These are phyloP conservation scores for Scalopus aquaticus DNA, from an alignment of 2,113 vertebrate genomes.

Conservation along the genomic window DNA sequence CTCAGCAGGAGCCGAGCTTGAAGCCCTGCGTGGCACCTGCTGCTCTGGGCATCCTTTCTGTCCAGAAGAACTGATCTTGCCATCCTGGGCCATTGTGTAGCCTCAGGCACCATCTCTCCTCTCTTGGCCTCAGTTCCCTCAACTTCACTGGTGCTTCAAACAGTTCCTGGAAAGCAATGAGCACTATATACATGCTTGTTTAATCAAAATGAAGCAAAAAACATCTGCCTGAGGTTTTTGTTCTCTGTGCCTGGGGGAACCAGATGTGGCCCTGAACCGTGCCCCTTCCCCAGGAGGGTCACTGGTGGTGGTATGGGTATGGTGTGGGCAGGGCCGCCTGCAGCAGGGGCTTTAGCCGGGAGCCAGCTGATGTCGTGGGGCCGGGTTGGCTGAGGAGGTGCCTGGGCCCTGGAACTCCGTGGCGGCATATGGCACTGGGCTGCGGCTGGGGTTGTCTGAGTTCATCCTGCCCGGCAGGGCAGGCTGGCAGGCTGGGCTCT, in stretches of 20 bases:
- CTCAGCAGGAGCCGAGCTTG: neutral
- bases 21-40: fast-evolving
- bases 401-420: neutral
- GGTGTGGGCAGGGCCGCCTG: neutral
- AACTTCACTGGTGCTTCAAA: neutral
- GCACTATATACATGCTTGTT: fast-evolving
- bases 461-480: neutral
- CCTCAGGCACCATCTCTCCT: neutral
- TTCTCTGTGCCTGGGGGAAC: neutral
- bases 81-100: neutral
- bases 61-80: neutral
- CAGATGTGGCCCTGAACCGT: neutral
- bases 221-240: neutral
- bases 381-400: neutral
- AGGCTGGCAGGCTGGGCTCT: neutral
- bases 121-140: neutral
- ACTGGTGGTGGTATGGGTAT: neutral
- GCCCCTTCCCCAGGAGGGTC: neutral
- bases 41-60: neutral
- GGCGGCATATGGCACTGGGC: too few relatives aligned
- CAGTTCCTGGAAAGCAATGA: neutral
- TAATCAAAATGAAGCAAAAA: neutral
- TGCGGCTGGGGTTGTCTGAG: neutral
- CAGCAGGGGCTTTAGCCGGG: neutral
- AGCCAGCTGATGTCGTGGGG: neutral